Evolutionary conservation across 2,888 invertebrate species (phyloP).

Genomic region (Trachelus troglodyta): DNA sequence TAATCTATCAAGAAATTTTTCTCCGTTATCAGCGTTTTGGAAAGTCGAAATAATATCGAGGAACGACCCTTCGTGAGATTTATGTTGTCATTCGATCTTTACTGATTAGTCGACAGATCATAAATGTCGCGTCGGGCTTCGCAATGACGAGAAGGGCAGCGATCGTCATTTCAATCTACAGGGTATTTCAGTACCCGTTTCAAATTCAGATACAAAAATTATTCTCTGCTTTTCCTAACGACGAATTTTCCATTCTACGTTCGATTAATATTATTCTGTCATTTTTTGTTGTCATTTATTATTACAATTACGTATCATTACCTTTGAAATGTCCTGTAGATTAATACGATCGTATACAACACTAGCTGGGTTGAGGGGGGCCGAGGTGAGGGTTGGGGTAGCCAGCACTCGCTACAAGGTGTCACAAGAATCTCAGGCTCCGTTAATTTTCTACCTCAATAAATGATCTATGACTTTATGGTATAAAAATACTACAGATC

Average conservation of each 20-base stretch:
- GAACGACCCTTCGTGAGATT: neutral
- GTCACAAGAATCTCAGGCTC: slow-evolving; percentile 48
- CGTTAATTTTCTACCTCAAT: slow-evolving; percentile 41
- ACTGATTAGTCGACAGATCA: neutral
- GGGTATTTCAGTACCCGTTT: neutral
- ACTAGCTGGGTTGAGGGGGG: slow-evolving; percentile 64
- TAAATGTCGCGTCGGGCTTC: neutral
- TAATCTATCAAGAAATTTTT: neutral
- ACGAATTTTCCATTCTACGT: neutral
- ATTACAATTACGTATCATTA: neutral
- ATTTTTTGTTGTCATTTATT: neutral
- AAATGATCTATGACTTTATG: neutral
- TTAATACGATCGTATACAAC: slow-evolving; percentile 22
- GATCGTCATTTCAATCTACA: neutral
- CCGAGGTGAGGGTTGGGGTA: slow-evolving; percentile 61
- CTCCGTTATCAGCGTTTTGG: neutral
- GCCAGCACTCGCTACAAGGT: slow-evolving; percentile 60
- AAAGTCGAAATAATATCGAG: neutral
- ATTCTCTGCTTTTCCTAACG: neutral
- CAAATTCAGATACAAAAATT: neutral
- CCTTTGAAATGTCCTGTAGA: slow-evolving; percentile 8
- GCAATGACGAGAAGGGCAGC: neutral
- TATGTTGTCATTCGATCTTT: neutral
- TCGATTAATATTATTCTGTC: neutral
- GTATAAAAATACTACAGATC: neutral